phyloP scores from a whole-genome alignment of 2,797 vertebrate genomes.

The Anomalospiza imberbis region DNA sequence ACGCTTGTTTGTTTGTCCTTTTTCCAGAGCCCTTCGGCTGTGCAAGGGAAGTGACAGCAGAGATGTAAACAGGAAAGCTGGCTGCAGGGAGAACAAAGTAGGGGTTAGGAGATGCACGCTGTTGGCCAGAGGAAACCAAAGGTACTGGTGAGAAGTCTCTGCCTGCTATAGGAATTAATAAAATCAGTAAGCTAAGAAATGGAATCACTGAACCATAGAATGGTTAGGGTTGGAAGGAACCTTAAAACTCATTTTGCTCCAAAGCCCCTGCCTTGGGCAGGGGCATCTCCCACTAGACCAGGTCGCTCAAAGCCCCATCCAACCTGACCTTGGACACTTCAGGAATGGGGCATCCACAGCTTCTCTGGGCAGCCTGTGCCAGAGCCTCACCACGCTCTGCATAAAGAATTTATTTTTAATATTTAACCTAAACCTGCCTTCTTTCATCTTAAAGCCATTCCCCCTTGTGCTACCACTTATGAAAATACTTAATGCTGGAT shows the following conservation, averaged over 20 bases:
- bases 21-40: background rate
- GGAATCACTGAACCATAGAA: background rate
- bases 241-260: background rate
- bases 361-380: background rate
- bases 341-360: background rate
- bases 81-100: background rate
- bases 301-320: background rate
- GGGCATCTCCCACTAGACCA: background rate
- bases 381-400: background rate
- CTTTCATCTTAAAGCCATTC: background rate
- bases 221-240: background rate
- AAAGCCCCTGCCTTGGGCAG: background rate
- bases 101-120: background rate
- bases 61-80: conserved; percentile 53
- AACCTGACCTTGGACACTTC: background rate
- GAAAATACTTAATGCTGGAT: background rate
- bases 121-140: background rate
- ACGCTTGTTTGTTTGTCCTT: background rate
- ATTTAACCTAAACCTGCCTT: background rate
- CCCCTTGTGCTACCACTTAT: background rate
- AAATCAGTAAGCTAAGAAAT: background rate
- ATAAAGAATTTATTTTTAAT: background rate
- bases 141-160: background rate
- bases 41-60: background rate
- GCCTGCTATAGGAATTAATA: background rate